Evolutionary conservation across 2,888 invertebrate genomes (phyloP), one percentile per base, ranked within the genome.

Genomic region (Hedya salicella): DNA sequence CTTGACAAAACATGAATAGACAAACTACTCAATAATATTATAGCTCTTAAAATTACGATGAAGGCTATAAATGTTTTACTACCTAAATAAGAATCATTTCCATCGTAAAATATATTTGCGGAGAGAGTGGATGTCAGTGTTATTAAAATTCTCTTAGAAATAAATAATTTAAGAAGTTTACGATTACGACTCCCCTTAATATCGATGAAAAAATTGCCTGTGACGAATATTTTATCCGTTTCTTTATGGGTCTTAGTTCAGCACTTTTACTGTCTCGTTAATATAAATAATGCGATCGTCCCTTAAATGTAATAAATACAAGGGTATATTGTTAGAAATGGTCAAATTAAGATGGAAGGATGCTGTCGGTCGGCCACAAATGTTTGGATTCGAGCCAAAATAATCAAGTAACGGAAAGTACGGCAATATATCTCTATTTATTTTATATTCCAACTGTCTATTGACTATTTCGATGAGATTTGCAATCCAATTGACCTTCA

Each of bases 341-440:
- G 76, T 75, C 77, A 77, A 79, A 81, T 74, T 74, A 74, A 75
- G 75, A 77, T 77, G 75, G 74, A 77, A 79, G 76, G 78, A 79
- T 78, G 75, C 72, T 76, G 75, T 75, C n/a, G 78, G 75, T 70
- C 70, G 72, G 68, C 78, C 78, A 73, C 79, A 76, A 82, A 75
- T 75, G 73, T 74, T 85, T 91, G 89, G 91, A 83, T 75, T 71
- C 67, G 63, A 68, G 90, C 91, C 89, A 91, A 88, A 83, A 87
- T 87, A 86, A 89, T 88, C 86, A 80, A 81, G 79, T 81, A 80
- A 84, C 79, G 82, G 78, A 79, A 85, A 80, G 75, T 76, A 76
- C 65, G 70, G 75, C 80, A 80, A 71, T 81, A 75, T 78, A 80
- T 79, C 74, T 76, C 81, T 83, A 82, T 83, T 83, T 84, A 81